Base-by-base conservation (phyloP, 64 coral and sea anemone genomes). In the Platygyra sinensis region DNA sequence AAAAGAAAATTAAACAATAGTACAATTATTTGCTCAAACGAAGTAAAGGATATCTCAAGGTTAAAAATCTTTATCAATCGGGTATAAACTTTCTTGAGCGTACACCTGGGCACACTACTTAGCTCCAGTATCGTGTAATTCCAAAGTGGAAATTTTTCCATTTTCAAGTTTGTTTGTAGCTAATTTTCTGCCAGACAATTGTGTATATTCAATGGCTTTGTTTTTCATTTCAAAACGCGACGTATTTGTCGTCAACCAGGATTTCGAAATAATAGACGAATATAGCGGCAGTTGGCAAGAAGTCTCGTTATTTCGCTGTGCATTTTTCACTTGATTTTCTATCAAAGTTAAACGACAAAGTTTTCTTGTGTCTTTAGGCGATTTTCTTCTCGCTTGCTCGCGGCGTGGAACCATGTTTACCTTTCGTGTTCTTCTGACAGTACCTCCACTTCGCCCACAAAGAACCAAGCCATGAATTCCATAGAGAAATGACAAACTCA, bases 401-500 rank as follows among this genome's bases (percentile, higher is more conserved):
- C 17, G 19, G 11, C 31, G 33, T 50, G 15, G n/a, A 85, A 69
- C 12, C 62, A 27, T n/a, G 1, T 16, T 28, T 49, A 60, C 32
- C 36, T 71, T 85, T 85, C 81, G 62, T 71, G 62, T 60, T 30
- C 33, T 20, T 28, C 8, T 6, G 63, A 83, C 30, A 28, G 10
- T 7, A 51, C 62, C 69, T 84, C 22, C 33, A 85, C 24, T 50
- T 36, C 25, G 39, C 39, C 22, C 33, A 72, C 62, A 85, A 85
- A 71, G 33, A 50, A 51, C 6, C 27, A 20, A 22, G 76, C 49
- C 14, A 0, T 85, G 61, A 85, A 85, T 85, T 85, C 81, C 81
- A 51, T 38, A 63, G 81, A 85, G 81, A 85, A 71, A 72, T 85
- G 81, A 16, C 62, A 85, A 72, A 85, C 69, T 85, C 62, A 85